A percentile compares a stretch with the other conserved stretches of the same genome.
Evolutionary conservation across 2,113 vertebrate species (phyloP).

Genomic region (Trochalopteron elliotii): DNA sequence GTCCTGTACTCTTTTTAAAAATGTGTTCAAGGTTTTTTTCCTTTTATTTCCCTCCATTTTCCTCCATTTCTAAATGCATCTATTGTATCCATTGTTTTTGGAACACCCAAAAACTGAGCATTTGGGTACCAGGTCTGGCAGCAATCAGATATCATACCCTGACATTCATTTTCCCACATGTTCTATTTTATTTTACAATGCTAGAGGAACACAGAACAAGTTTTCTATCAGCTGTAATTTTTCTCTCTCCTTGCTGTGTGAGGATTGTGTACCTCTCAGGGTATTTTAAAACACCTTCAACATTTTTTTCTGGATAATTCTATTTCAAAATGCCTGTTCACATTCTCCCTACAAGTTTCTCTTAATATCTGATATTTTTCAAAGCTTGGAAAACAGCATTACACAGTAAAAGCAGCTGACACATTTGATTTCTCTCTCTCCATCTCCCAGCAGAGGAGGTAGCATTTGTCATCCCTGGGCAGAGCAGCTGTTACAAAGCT

Average conservation of each 20-base stretch:
- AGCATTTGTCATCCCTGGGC: background rate
- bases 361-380: conserved; percentile 36
- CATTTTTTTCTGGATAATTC: background rate
- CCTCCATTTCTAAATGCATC: background rate
- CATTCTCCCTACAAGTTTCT: background rate
- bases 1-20: background rate
- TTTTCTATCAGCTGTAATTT: background rate
- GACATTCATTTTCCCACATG: background rate
- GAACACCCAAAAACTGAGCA: background rate
- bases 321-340: background rate
- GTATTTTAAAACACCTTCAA: background rate
- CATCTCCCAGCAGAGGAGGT: background rate
- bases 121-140: background rate
- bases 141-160: background rate
- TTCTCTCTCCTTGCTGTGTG: background rate
- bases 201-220: background rate
- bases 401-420: conserved; percentile 1
- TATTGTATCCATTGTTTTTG: background rate
- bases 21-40: background rate
- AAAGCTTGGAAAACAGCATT: conserved; percentile 1
- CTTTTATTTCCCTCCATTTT: fast-evolving
- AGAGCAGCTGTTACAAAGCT: background rate
- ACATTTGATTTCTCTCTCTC: conserved; percentile 2
- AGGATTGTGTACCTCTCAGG: background rate
- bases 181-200: background rate